Evolutionary conservation across 2,113 vertebrate species (phyloP), one percentile per base, ranked within the genome.

Genomic region (Acrocephalus kingi): DNA sequence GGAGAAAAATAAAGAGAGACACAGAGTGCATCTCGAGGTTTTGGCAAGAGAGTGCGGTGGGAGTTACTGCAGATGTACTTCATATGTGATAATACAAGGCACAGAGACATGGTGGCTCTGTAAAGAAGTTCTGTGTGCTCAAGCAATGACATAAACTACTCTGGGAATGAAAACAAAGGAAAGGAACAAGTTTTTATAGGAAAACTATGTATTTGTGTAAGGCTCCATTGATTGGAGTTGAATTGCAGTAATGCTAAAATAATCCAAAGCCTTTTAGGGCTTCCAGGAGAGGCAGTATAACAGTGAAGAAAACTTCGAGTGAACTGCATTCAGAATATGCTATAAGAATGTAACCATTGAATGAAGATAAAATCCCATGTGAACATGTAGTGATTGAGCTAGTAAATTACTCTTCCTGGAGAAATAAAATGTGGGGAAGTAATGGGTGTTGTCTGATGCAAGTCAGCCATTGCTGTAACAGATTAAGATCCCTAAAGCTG

Each of bases 81-180:
- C 2, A 0, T 62, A 24, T 0, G 0, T 45, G 20, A 7, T 71
- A 25, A 7, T 51, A 17, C 23, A 77, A 77, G 17, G 28, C 33
- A 59, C 27, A 49, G 45, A 73, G 39, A 10, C 2, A 0, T 8
- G 10, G 35, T 30, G 8, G 8, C 28, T 84, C 27, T 87, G 25
- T 31, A 31, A 78, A 63, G 55, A 66, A 14, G 19, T 74, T 2
- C 0, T 46, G 7, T 33, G 16, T 51, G 37, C 27, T 86, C 39
- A 63, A 71, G 19, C n/a, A 55, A 22, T 64, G 33, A 25, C 56
- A 41, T 46, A 49, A 87, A 71, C 66, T 69, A 28, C 9, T 92
- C 35, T 54, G 33, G 22, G 67, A 95, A 87, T 39, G 22, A 59
- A 78, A 89, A 54, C 43, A 19, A 37, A 87, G 69, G 43, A 48